phyloP scores from a whole-genome alignment of 64 coral and sea anemone species.

The Montipora capricornis region DNA sequence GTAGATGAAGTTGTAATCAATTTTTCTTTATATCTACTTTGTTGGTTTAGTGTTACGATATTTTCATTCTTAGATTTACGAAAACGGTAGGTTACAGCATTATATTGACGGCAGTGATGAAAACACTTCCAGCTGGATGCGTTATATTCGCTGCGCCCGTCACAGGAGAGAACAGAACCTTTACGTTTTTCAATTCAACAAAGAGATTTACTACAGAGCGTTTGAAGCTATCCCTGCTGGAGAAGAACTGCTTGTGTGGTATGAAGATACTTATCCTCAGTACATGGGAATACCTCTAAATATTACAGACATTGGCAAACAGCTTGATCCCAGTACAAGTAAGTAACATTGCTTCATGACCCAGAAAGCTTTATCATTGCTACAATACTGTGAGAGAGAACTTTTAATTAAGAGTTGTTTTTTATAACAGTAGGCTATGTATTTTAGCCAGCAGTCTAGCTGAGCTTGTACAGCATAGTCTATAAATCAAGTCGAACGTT shows the following conservation, averaged over 20 bases:
- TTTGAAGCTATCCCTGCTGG: constrained; percentile 61
- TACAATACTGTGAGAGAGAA: not conserved
- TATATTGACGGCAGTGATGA: constrained; percentile 83
- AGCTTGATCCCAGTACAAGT: constrained; percentile 8
- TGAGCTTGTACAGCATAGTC: too few relatives aligned
- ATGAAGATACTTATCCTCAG: constrained; percentile 73
- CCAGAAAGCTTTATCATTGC: not conserved
- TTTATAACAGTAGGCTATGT: too few relatives aligned
- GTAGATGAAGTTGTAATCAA: not conserved
- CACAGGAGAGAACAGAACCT: constrained; percentile 80
- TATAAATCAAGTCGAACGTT: too few relatives aligned
- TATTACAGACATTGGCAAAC: constrained; percentile 22
- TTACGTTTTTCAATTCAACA: constrained; percentile 75
- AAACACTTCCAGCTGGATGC: constrained; percentile 83
- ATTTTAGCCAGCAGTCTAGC: too few relatives aligned
- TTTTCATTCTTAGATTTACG: constrained; percentile 62
- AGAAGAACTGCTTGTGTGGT: constrained; percentile 82
- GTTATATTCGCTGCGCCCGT: constrained; percentile 83
- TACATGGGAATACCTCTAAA: constrained; percentile 83
- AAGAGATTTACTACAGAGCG: constrained; percentile 79
- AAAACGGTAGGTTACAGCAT: constrained; percentile 56
- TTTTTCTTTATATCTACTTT: not conserved
- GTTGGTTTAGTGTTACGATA: not conserved
- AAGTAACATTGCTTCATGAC: not conserved
- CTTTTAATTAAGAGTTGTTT: not conserved